phyloP scores from a whole-genome alignment of 2,113 vertebrate genomes.

The Microcebus griseorufus region DNA sequence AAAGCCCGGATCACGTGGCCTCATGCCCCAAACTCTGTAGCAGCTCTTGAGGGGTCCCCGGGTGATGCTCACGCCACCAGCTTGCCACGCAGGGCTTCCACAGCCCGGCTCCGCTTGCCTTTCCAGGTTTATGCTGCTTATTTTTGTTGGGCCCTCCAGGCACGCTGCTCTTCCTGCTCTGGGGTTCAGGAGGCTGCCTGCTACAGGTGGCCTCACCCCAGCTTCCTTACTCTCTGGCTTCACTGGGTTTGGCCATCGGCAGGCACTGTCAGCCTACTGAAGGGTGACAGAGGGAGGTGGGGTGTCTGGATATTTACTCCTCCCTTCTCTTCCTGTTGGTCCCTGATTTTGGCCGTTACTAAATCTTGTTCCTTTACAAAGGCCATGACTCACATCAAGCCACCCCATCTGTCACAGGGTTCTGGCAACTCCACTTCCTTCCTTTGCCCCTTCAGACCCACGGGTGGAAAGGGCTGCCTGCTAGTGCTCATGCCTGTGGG shows the following conservation, averaged over 20 bases:
- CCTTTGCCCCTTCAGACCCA: neutral
- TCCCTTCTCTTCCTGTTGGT: neutral
- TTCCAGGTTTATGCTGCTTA: neutral
- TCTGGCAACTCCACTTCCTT: neutral
- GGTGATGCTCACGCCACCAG: neutral
- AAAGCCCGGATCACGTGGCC: neutral
- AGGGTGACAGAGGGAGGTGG: neutral
- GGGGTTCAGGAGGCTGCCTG: neutral
- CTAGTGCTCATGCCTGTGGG: neutral
- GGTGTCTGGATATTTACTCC: neutral
- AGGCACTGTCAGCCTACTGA: neutral
- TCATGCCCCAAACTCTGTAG: neutral
- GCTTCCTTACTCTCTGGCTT: neutral
- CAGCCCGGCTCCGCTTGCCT: neutral
- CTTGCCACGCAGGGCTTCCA: neutral
- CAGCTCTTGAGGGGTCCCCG: neutral
- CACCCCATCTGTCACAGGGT: neutral
- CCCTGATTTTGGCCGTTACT: neutral
- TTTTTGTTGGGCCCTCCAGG: neutral
- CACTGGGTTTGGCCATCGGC: neutral
- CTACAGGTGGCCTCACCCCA: neutral
- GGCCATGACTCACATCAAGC: neutral
- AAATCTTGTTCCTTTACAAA: neutral
- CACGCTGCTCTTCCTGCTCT: neutral
- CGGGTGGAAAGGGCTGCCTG: fast-evolving